Conservation (phyloP, 2,113 vertebrate species). For the Mastomys coucha region DNA sequence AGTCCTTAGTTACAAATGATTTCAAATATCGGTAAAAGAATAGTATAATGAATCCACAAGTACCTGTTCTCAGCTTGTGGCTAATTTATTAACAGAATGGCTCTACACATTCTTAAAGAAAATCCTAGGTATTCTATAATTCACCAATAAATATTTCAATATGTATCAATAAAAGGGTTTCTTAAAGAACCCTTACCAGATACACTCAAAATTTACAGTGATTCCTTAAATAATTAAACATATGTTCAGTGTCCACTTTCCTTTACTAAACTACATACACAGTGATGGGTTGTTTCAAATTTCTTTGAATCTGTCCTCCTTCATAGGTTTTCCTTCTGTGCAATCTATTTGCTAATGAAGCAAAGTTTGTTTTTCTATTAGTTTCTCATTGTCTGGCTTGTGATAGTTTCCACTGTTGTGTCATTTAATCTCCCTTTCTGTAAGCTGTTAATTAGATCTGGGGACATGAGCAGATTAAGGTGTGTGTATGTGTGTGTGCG, state of each 20-base stretch:
- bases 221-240: slow-evolving; percentile 51
- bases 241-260: not conserved
- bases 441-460: slow-evolving; percentile 35
- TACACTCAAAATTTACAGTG: not conserved
- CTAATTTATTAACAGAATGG: slow-evolving; percentile 10
- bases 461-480: not conserved
- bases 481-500: not conserved
- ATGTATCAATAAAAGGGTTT: slow-evolving; percentile 34
- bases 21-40: slow-evolving; percentile 22
- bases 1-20: slow-evolving; percentile 30
- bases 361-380: slow-evolving; percentile 39
- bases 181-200: not conserved
- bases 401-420: slow-evolving; percentile 43
- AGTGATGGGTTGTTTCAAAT: slow-evolving; percentile 15
- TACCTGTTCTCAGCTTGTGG: not conserved
- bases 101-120: not conserved
- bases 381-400: not conserved
- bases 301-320: slow-evolving; percentile 21
- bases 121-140: not conserved
- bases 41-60: not conserved
- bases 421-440: slow-evolving; percentile 1
- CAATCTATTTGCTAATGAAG: slow-evolving; percentile 13
- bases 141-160: slow-evolving; percentile 42
- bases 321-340: not conserved
- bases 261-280: not conserved